Conservation (phyloP, 2,113 vertebrate species). For the Lathamus discolor region DNA sequence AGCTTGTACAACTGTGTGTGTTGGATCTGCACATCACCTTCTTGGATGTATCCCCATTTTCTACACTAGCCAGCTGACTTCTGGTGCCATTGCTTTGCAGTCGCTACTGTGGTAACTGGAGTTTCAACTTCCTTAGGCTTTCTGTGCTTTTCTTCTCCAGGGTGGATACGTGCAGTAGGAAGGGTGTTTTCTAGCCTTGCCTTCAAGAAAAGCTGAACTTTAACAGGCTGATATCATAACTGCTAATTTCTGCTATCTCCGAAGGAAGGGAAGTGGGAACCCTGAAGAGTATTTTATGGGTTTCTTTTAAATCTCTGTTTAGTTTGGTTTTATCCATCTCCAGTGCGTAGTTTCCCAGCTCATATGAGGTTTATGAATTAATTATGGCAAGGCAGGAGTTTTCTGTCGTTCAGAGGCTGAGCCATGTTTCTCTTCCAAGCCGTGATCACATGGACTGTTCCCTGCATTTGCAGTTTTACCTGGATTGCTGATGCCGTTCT, state of each 20-base stretch:
- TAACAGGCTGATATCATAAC: neutral
- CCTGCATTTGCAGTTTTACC: neutral
- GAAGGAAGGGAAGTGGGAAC: slow-evolving; percentile 33
- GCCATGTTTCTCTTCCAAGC: slow-evolving; percentile 29
- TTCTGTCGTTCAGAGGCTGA: slow-evolving; percentile 27
- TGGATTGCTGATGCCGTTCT: neutral
- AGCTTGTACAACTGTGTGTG: neutral
- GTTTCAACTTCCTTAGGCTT: neutral
- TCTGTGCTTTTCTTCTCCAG: neutral
- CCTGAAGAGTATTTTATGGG: slow-evolving; percentile 24
- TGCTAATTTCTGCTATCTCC: slow-evolving; percentile 7
- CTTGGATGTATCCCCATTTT: neutral
- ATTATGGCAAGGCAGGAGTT: slow-evolving; percentile 46
- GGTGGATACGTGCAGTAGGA: neutral
- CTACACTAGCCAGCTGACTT: neutral
- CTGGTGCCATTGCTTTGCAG: neutral
- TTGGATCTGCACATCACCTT: neutral
- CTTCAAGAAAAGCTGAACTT: neutral
- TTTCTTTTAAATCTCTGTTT: slow-evolving; percentile 54
- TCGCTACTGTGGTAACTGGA: neutral
- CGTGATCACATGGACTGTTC: neutral
- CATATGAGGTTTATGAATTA: slow-evolving; percentile 47
- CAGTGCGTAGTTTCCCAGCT: slow-evolving; percentile 46
- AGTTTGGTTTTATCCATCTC: slow-evolving; percentile 61
- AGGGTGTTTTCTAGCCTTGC: neutral